These are phyloP conservation scores for Nesometra sesokonis DNA, from an alignment of 35 echinoderm and acorn worm genomes.

Conservation along the genomic window DNA sequence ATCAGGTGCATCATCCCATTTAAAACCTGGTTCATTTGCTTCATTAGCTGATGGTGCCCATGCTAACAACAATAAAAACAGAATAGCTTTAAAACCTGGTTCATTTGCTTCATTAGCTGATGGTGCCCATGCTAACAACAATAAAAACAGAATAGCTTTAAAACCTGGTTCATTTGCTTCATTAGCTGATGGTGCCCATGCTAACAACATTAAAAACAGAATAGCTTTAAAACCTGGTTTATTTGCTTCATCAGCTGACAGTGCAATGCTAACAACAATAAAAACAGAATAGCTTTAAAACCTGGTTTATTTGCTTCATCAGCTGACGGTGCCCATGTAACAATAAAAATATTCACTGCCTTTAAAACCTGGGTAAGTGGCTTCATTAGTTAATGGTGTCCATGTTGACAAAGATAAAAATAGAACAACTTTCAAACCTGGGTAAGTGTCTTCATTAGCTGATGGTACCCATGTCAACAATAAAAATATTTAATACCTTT, in stretches of 20 bases:
- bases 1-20: slow-evolving; percentile 2
- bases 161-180: not conserved
- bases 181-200: not conserved
- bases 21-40: not conserved
- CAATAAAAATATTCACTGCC: no score
- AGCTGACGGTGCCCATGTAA: not conserved
- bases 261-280: not conserved
- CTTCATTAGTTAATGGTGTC: not conserved
- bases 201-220: no score
- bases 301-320: not conserved
- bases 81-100: not conserved
- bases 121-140: not conserved
- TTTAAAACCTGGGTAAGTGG: not conserved
- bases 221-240: not conserved
- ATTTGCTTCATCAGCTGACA: not conserved
- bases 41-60: not conserved
- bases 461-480: not conserved
- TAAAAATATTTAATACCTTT: no score
- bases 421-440: not conserved
- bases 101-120: not conserved
- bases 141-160: no score
- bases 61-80: not conserved
- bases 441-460: not conserved
- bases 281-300: no score
- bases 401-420: no score